A percentile compares a stretch with the other conserved stretches of the same genome.
Conservation (phyloP, 2,113 vertebrate genomes). For the Eretmochelys imbricata region DNA sequence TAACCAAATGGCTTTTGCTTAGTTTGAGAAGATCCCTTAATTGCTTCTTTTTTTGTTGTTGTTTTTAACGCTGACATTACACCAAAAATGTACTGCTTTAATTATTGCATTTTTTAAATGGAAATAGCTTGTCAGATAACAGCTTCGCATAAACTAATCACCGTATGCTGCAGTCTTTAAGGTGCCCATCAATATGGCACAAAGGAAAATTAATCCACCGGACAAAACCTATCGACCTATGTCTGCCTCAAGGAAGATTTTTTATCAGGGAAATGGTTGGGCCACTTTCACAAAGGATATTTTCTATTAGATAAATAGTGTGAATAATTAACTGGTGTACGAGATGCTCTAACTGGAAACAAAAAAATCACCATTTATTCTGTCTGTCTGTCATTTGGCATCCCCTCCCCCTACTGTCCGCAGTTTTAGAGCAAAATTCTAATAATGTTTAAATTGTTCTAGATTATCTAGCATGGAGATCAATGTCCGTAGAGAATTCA, state of each 20-base stretch:
- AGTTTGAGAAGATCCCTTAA: slow-evolving; percentile 67
- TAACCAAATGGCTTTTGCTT: slow-evolving; percentile 24
- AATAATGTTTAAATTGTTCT: accelerated
- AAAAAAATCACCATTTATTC: background rate
- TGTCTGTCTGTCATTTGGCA: background rate
- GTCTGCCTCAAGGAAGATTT: accelerated
- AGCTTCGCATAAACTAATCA: slow-evolving; percentile 35
- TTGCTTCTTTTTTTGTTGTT: slow-evolving; percentile 30
- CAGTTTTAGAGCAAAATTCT: accelerated
- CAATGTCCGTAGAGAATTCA: background rate
- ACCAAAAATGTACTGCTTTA: slow-evolving; percentile 63
- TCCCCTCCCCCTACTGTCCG: accelerated
- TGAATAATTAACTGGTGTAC: accelerated
- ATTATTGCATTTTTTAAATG: slow-evolving; percentile 64
- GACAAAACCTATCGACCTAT: background rate
- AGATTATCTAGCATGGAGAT: accelerated
- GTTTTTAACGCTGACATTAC: slow-evolving; percentile 42
- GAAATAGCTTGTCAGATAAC: slow-evolving; percentile 45
- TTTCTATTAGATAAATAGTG: background rate
- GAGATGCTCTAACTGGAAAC: background rate
- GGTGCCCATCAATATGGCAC: background rate
- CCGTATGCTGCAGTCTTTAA: background rate
- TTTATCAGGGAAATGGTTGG: accelerated
- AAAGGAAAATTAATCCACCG: slow-evolving; percentile 14
- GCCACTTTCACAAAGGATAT: background rate